Conservation (phyloP, 53 echinoderm and acorn worm species). For the Mesocentrotus franciscanus region DNA sequence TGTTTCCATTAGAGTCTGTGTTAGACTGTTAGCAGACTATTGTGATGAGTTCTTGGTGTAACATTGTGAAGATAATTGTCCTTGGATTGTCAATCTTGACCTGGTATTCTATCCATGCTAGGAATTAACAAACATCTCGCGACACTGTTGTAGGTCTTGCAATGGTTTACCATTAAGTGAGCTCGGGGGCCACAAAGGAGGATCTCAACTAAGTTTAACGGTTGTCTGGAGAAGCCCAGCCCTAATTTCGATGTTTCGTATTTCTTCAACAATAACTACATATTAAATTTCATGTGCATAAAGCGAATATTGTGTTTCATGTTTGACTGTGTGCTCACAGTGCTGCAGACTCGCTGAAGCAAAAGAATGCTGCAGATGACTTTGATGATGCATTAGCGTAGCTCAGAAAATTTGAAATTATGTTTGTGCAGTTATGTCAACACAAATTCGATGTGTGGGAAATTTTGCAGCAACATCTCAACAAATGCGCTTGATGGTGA, state of each 20-base stretch:
- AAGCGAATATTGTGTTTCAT: too few relatives aligned
- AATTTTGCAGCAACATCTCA: not conserved
- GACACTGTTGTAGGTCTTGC: not conserved
- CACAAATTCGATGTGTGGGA: not conserved
- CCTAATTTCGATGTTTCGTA: not conserved
- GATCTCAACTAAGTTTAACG: not conserved
- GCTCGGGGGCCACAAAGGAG: not conserved
- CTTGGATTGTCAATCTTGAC: constrained; percentile 10
- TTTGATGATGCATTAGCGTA: not conserved
- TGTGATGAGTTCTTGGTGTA: not conserved
- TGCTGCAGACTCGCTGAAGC: not conserved
- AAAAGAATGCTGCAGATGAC: not conserved
- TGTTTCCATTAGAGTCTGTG: not conserved
- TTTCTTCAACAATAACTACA: not conserved
- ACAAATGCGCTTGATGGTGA: not conserved
- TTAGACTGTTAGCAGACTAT: not conserved
- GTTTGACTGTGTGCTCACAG: not conserved
- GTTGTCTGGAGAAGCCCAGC: not conserved
- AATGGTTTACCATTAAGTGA: not conserved
- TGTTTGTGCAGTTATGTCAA: not conserved
- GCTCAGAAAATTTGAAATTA: not conserved
- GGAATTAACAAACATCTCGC: constrained; percentile 26
- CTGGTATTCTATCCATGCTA: not conserved
- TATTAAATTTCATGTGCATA: not conserved
- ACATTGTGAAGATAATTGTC: not conserved